phyloP scores from a whole-genome alignment of 1,140 invertebrate genomes.

The Drosophila erecta region DNA sequence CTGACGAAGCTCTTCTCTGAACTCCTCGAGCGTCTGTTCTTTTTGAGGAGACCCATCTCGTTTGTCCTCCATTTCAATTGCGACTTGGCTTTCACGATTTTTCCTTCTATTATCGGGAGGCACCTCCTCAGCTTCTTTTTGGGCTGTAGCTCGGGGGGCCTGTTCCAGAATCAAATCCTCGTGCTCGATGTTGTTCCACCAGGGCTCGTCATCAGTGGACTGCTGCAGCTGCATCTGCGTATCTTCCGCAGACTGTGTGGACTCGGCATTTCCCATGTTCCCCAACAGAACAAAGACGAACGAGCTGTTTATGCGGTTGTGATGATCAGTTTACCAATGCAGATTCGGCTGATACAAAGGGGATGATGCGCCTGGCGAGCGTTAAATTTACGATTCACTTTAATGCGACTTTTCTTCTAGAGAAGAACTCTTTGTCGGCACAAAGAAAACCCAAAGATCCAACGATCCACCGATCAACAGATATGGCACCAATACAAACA shows the following conservation, averaged over 20 bases:
- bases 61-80: not conserved
- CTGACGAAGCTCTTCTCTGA: constrained; percentile 86
- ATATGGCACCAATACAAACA: constrained; percentile 29
- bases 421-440: constrained; percentile 39
- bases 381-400: constrained; percentile 57
- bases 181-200: constrained; percentile 81
- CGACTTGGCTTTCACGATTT: not conserved
- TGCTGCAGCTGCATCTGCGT: constrained; percentile 32
- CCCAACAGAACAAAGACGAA: constrained; percentile 50
- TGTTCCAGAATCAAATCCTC: constrained; percentile 73
- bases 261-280: constrained; percentile 70
- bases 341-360: not conserved
- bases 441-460: constrained; percentile 20
- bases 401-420: constrained; percentile 65
- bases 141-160: constrained; percentile 12
- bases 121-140: not conserved
- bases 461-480: constrained; percentile 25
- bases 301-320: constrained; percentile 56
- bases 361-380: constrained; percentile 46
- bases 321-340: constrained; percentile 50
- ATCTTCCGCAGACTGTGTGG: constrained; percentile 50
- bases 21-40: constrained; percentile 85
- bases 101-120: not conserved
- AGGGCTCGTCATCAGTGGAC: constrained; percentile 61
- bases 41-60: constrained; percentile 7